Evolutionary conservation across 2,113 vertebrate species (phyloP).

Genomic region (Aptenodytes patagonicus): DNA sequence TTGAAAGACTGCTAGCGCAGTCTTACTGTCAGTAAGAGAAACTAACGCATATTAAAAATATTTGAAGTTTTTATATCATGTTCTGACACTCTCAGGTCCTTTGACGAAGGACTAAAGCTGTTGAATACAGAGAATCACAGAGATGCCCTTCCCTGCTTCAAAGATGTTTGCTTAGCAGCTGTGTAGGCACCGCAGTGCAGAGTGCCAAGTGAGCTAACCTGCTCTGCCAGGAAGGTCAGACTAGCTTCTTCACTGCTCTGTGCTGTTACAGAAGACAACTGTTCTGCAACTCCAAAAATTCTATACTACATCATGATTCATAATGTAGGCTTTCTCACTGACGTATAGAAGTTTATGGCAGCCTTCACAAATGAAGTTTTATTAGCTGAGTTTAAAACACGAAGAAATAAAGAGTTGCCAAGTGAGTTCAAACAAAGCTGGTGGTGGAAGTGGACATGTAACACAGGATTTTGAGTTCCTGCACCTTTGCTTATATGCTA

Average conservation of each 20-base stretch:
- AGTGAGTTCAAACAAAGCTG: background rate
- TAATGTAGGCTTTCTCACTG: background rate
- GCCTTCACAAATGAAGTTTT: background rate
- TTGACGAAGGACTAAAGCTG: background rate
- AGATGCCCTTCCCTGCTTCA: background rate
- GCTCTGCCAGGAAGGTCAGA: background rate
- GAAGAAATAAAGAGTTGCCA: background rate
- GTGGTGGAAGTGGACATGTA: background rate
- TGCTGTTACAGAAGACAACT: background rate
- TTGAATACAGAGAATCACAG: background rate
- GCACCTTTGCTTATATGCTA: background rate
- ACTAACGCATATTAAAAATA: background rate
- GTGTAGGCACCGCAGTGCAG: background rate
- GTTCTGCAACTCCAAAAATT: background rate
- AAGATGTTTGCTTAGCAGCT: background rate
- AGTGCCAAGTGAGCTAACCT: background rate
- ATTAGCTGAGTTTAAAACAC: background rate
- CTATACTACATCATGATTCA: fast-evolving
- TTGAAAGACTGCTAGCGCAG: background rate
- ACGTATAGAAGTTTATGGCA: background rate
- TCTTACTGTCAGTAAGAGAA: background rate
- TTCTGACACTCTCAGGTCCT: background rate
- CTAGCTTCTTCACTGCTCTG: background rate
- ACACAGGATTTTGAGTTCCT: background rate
- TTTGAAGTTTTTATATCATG: background rate